phyloP scores from a whole-genome alignment of 2,797 vertebrate genomes.

The Melanotaenia boesemani region DNA sequence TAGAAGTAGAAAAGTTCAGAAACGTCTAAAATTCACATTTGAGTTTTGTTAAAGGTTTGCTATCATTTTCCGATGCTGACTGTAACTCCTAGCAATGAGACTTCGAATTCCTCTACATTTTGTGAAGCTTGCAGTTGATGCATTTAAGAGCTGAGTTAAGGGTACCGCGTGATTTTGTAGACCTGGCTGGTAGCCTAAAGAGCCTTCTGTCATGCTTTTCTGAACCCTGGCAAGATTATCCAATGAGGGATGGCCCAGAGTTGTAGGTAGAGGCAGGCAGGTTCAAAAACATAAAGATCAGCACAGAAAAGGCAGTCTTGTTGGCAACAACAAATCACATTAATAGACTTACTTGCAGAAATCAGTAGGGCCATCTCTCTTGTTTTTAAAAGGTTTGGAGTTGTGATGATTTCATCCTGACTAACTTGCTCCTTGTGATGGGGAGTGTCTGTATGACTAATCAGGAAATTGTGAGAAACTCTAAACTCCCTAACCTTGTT shows the following conservation, averaged over 20 bases:
- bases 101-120: constrained; percentile 22
- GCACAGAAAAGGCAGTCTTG: constrained; percentile 22
- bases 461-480: constrained; percentile 28
- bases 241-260: constrained; percentile 55
- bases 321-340: constrained; percentile 44
- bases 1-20: neutral
- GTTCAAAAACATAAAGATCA: constrained; percentile 53
- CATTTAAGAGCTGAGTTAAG: constrained; percentile 47
- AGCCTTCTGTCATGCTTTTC: constrained; percentile 46
- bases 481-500: constrained; percentile 28
- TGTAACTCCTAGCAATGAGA: neutral
- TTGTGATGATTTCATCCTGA: constrained; percentile 50
- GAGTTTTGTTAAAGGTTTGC: constrained; percentile 3
- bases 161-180: constrained; percentile 38
- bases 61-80: constrained; percentile 15
- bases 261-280: constrained; percentile 42
- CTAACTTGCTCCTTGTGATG: constrained; percentile 14
- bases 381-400: constrained; percentile 45
- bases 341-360: constrained; percentile 35
- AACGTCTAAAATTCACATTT: neutral
- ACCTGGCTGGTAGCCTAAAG: constrained; percentile 42
- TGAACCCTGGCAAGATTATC: constrained; percentile 40
- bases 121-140: constrained; percentile 31
- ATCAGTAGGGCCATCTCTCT: constrained; percentile 18
- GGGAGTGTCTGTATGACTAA: constrained; percentile 47